Conservation (phyloP, 2,797 vertebrate genomes). For the Poecilia picta region DNA sequence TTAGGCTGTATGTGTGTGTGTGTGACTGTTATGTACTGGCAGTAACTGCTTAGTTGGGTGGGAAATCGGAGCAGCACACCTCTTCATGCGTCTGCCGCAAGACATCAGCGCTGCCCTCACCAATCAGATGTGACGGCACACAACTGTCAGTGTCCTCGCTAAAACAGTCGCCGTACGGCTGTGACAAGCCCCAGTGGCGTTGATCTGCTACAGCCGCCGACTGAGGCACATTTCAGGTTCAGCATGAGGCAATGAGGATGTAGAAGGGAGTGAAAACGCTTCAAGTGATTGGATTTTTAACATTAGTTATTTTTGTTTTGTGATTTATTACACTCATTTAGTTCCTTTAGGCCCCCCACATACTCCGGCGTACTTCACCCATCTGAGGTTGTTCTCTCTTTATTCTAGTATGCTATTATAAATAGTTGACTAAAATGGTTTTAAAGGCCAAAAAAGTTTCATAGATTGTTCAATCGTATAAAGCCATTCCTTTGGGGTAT, state of each 20-base stretch:
- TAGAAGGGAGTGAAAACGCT: neutral
- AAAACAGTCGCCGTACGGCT: conserved; percentile 77
- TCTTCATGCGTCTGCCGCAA: conserved; percentile 46
- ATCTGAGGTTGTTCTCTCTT: neutral
- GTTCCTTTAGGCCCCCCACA: too few relatives aligned
- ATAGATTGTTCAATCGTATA: neutral
- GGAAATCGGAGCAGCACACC: conserved; percentile 11
- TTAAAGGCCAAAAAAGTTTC: neutral
- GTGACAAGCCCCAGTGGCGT: conserved; percentile 63
- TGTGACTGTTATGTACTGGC: conserved; percentile 14
- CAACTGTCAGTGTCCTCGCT: conserved; percentile 67
- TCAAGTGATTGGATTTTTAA: neutral
- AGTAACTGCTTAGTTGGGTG: conserved; percentile 13
- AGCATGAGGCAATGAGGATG: conserved; percentile 5
- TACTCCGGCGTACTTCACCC: too few relatives aligned
- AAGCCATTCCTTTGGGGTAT: neutral
- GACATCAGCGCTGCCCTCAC: conserved; percentile 59
- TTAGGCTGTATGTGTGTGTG: neutral
- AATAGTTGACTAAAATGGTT: neutral
- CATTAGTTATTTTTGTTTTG: neutral
- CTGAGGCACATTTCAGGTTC: conserved; percentile 65
- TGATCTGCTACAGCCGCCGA: conserved; percentile 68
- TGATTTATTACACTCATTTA: neutral
- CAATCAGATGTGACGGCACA: conserved; percentile 78
- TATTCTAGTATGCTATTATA: neutral